Evolutionary conservation across 2,113 vertebrate species (phyloP).

Genomic region (Colossoma macropomum): DNA sequence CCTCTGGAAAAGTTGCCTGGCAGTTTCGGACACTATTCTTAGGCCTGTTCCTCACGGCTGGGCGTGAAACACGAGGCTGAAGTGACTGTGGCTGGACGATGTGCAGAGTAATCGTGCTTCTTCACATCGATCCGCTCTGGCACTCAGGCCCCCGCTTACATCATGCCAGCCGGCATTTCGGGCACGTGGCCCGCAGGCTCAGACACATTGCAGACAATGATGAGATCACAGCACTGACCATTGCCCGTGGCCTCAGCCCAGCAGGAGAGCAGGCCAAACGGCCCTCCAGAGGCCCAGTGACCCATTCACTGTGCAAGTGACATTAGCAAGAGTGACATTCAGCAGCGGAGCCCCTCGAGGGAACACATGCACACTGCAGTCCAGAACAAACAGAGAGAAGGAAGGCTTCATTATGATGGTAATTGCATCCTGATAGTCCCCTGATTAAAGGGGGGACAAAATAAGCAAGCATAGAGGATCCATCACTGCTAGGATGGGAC

Average conservation of each 20-base stretch:
- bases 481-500: constrained; percentile 12
- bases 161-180: constrained; percentile 27
- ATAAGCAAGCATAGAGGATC: constrained; percentile 34
- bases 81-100: constrained; percentile 36
- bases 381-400: constrained; percentile 51
- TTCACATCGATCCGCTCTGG: constrained; percentile 5
- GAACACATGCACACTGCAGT: constrained; percentile 60
- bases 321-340: constrained; percentile 52
- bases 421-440: constrained; percentile 52
- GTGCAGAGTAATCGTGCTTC: constrained; percentile 17
- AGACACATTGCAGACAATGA: constrained; percentile 41
- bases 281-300: constrained; percentile 21
- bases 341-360: constrained; percentile 55
- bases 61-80: constrained; percentile 42
- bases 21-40: constrained; percentile 55
- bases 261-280: constrained; percentile 37
- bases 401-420: constrained; percentile 53
- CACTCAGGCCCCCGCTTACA: background rate
- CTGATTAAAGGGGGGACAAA: constrained; percentile 59
- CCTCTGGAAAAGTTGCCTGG: constrained; percentile 46
- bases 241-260: constrained; percentile 32
- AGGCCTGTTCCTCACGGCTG: constrained; percentile 36
- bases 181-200: constrained; percentile 28
- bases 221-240: constrained; percentile 54
- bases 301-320: constrained; percentile 50